Conservation (phyloP, 2,888 invertebrate genomes). For the Sesia apiformis region DNA sequence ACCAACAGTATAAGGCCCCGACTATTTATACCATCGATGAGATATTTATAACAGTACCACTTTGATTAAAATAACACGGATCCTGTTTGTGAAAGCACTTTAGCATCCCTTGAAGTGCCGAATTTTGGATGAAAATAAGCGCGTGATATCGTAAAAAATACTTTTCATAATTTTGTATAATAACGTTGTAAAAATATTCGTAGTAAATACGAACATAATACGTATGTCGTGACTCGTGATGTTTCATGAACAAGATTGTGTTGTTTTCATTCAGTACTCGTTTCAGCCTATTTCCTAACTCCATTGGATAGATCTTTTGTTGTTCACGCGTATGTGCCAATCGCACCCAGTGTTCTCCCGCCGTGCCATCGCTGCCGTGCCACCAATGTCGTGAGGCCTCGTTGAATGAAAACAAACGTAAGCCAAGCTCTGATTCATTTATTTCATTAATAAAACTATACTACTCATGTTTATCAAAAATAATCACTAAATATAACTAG, state of each 20-base stretch:
- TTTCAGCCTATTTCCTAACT: too few relatives aligned
- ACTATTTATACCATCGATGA: constrained; percentile 8
- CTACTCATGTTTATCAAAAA: not conserved
- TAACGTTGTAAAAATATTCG: too few relatives aligned
- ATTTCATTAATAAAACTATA: constrained; percentile 45
- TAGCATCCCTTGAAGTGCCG: not conserved
- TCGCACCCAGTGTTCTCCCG: too few relatives aligned
- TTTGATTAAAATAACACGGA: constrained; percentile 15
- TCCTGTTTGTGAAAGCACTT: constrained; percentile 9
- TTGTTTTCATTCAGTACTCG: too few relatives aligned
- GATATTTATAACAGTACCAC: constrained; percentile 20
- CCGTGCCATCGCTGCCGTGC: not conserved
- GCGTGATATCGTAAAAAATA: too few relatives aligned
- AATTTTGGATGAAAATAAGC: not conserved
- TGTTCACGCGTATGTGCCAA: too few relatives aligned
- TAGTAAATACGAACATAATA: too few relatives aligned
- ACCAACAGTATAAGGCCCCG: constrained; percentile 8
- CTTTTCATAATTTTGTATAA: too few relatives aligned
- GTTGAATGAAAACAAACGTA: constrained; percentile 36
- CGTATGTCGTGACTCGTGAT: too few relatives aligned
- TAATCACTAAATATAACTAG: not conserved
- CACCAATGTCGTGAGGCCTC: not conserved
- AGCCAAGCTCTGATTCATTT: constrained; percentile 55
- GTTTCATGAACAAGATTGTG: too few relatives aligned
- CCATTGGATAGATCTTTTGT: too few relatives aligned